A percentile compares a stretch with the other conserved stretches of the same genome.
These are phyloP conservation scores for Magallana nippona DNA, from an alignment of 2,888 invertebrate genomes.

Conservation along the genomic window DNA sequence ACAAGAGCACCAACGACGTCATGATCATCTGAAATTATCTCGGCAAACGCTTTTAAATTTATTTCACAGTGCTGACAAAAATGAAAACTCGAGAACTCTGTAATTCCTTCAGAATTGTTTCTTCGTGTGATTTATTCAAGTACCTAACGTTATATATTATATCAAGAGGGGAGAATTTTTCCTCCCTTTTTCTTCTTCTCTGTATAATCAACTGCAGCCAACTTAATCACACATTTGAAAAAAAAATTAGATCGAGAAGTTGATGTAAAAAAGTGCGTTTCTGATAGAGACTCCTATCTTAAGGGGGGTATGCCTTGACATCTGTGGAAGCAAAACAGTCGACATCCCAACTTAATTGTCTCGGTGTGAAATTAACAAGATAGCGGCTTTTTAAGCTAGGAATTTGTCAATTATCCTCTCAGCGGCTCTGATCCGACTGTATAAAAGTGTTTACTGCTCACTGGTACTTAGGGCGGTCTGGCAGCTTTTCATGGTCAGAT, in stretches of 20 bases:
- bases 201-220: constrained; percentile 22
- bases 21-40: neutral
- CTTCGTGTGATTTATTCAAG: constrained; percentile 23
- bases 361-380: constrained; percentile 10
- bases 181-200: neutral
- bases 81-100: constrained; percentile 8
- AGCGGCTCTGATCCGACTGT: neutral
- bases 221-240: constrained; percentile 5
- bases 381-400: neutral
- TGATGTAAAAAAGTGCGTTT: neutral
- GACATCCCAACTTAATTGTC: constrained; percentile 18
- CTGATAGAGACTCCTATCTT: neutral
- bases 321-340: neutral
- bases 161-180: neutral
- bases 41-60: neutral
- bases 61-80: constrained; percentile 15
- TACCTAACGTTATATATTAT: neutral
- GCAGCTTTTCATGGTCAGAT: neutral
- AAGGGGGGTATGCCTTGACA: neutral
- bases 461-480: neutral
- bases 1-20: neutral
- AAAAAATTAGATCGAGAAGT: constrained; percentile 6
- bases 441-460: neutral
- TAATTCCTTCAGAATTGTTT: neutral
- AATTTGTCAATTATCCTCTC: constrained; percentile 18